Percentiles rank a stretch among this genome's conserved stretches.
phyloP scores from a whole-genome alignment of 2,797 vertebrate species.

The Schizothorax lantsangensis region DNA sequence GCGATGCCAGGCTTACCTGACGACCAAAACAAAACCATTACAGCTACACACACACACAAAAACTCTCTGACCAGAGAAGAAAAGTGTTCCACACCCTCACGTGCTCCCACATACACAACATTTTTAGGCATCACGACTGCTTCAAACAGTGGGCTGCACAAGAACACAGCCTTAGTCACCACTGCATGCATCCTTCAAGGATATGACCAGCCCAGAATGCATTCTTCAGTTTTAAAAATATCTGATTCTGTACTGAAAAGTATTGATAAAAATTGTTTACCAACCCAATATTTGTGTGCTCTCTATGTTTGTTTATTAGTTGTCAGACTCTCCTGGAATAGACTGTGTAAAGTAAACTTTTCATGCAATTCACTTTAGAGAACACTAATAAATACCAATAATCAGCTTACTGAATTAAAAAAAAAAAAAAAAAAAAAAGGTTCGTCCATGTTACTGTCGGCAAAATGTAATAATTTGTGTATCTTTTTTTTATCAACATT shows the following conservation, averaged over 20 bases:
- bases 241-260: neutral
- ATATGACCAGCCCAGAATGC: neutral
- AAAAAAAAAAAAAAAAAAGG: too few relatives aligned
- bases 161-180: neutral
- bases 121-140: neutral
- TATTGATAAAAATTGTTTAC: neutral
- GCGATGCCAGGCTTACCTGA: slow-evolving; percentile 95
- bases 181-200: neutral
- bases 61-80: neutral
- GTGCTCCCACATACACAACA: neutral
- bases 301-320: neutral
- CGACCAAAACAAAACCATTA: neutral
- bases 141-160: neutral
- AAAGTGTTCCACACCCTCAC: neutral
- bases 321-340: neutral
- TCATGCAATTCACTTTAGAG: neutral
- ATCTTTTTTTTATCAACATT: too few relatives aligned
- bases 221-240: neutral
- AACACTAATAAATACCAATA: neutral
- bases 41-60: neutral
- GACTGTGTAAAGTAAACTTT: neutral
- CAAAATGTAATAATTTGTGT: neutral
- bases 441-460: neutral
- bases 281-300: neutral
- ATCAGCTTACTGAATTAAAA: neutral